phyloP scores from a whole-genome alignment of 2,888 invertebrate species.

The Dorcus hopei region DNA sequence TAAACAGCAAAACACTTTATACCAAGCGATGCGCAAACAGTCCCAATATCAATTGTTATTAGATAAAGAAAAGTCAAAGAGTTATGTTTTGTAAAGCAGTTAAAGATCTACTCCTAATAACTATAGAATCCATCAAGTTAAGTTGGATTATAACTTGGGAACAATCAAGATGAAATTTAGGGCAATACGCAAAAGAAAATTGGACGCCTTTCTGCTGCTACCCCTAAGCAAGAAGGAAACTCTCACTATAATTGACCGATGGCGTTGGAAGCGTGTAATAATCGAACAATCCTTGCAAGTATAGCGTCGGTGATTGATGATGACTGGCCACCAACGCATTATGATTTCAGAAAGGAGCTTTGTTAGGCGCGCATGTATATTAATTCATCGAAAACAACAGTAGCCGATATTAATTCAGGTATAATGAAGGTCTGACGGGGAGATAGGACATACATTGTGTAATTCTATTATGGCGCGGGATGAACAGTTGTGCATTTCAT shows the following conservation, averaged over 20 bases:
- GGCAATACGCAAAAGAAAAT: too few relatives aligned
- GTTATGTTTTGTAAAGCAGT: too few relatives aligned
- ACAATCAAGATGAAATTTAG: too few relatives aligned
- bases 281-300: conserved; percentile 29
- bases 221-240: too few relatives aligned
- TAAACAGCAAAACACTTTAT: too few relatives aligned
- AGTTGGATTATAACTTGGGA: too few relatives aligned
- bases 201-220: too few relatives aligned
- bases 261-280: conserved; percentile 36
- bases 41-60: too few relatives aligned
- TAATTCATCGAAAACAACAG: conserved; percentile 29
- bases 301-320: conserved; percentile 37
- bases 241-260: conserved; percentile 35
- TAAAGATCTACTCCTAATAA: too few relatives aligned
- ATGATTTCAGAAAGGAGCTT: conserved; percentile 30
- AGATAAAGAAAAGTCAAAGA: too few relatives aligned
- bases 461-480: conserved; percentile 38
- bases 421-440: conserved; percentile 39
- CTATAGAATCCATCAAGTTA: too few relatives aligned
- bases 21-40: too few relatives aligned
- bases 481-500: conserved; percentile 42
- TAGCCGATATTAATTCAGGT: conserved; percentile 33
- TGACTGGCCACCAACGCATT: conserved; percentile 35
- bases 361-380: conserved; percentile 26
- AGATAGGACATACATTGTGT: conserved; percentile 36